These are phyloP conservation scores for Empidonax alnorum DNA, from an alignment of 2,113 vertebrate species.

Conservation along the genomic window DNA sequence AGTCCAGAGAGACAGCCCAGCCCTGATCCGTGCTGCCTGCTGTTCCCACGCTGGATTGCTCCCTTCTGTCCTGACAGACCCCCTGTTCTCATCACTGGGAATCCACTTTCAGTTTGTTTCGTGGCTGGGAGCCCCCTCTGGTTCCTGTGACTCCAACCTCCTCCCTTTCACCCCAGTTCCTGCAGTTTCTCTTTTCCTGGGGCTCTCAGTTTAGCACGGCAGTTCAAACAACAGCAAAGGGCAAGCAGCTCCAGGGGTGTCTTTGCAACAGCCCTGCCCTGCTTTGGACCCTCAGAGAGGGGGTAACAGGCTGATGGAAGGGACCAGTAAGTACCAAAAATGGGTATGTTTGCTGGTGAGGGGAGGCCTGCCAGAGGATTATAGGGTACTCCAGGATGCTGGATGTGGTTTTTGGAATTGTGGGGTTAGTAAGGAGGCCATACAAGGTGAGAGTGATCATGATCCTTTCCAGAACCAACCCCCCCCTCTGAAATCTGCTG, in stretches of 20 bases:
- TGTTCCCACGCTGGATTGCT: not conserved
- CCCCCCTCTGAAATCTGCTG: not conserved
- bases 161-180: not conserved
- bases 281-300: not conserved
- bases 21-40: not conserved
- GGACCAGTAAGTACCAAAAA: not conserved
- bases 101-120: not conserved
- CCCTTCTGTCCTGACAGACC: not conserved
- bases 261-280: not conserved
- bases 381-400: not conserved
- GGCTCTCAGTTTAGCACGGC: not conserved
- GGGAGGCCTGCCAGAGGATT: not conserved
- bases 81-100: not conserved
- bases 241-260: not conserved
- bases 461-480: not conserved
- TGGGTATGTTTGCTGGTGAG: not conserved
- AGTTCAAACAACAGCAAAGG: not conserved
- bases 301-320: not conserved
- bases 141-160: not conserved
- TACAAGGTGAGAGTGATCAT: not conserved
- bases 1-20: not conserved
- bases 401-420: rapidly evolving
- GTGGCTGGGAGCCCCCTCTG: not conserved
- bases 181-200: not conserved
- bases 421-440: not conserved